Evolutionary conservation across 2,113 vertebrate genomes (phyloP).

Genomic region (Pelusios castaneus): DNA sequence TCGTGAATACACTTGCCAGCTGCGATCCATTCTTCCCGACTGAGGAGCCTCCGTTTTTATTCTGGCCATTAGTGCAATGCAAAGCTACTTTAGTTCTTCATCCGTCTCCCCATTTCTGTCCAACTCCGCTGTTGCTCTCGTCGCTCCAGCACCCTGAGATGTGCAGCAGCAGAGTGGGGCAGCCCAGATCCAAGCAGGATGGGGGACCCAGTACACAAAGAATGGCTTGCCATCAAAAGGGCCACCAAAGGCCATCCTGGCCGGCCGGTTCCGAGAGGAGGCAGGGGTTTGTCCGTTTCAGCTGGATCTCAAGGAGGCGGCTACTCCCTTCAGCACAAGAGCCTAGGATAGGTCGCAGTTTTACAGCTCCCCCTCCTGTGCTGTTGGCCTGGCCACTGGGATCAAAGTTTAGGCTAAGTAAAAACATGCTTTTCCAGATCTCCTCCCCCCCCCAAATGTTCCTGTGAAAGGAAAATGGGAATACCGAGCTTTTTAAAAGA

Average conservation of each 20-base stretch:
- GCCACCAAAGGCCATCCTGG: neutral
- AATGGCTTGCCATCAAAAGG: too few species aligned
- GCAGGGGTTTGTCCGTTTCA: neutral
- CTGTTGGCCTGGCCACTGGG: neutral
- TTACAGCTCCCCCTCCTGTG: neutral
- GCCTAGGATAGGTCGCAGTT: accelerated
- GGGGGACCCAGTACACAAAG: too few species aligned
- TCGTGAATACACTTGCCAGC: too few species aligned
- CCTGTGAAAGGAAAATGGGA: neutral
- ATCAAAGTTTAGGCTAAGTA: neutral
- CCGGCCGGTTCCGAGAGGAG: neutral
- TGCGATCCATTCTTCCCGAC: too few species aligned
- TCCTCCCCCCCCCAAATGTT: slow-evolving; percentile 3
- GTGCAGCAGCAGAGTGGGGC: neutral
- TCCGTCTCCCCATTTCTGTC: too few species aligned
- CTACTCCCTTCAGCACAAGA: neutral
- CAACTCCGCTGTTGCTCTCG: too few species aligned
- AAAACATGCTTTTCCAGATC: neutral
- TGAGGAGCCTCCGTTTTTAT: too few species aligned
- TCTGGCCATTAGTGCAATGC: too few species aligned
- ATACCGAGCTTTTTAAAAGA: too few species aligned
- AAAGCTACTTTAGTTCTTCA: too few species aligned
- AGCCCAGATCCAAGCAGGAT: too few species aligned
- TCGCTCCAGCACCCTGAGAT: too few species aligned
- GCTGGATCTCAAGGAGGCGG: neutral